A percentile compares a stretch with the other conserved stretches of the same genome.
Conservation (phyloP, 2,888 invertebrate genomes). For the Habrosyne pyritoides region DNA sequence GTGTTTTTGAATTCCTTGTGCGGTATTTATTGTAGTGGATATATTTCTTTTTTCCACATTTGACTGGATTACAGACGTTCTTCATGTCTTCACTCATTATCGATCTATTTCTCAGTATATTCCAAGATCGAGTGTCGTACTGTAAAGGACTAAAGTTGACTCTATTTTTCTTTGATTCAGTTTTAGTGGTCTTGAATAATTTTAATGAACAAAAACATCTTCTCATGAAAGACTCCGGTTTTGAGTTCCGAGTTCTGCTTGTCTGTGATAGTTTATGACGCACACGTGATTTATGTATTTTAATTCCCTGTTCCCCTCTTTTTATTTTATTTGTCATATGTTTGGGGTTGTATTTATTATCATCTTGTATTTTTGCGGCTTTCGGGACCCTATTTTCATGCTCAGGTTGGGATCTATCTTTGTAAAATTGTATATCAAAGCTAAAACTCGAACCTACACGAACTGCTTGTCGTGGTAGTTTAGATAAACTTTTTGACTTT, state of each 20-base stretch:
- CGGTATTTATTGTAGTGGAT: background rate
- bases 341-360: background rate
- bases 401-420: conserved; percentile 19
- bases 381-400: background rate
- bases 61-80: background rate
- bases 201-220: conserved; percentile 11
- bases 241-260: background rate
- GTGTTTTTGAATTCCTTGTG: background rate
- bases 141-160: background rate
- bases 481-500: background rate
- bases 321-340: background rate
- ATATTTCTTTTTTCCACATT: background rate
- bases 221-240: background rate
- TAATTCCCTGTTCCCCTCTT: background rate
- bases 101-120: background rate
- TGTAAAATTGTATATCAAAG: conserved; percentile 42
- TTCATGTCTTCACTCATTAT: background rate
- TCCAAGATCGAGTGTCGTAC: background rate
- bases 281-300: background rate
- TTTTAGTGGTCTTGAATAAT: conserved; percentile 1
- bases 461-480: conserved; percentile 20
- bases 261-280: background rate
- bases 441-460: conserved; percentile 36
- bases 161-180: background rate
- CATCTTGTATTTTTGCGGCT: background rate